These are phyloP conservation scores for Geophilus truncorum DNA, from an alignment of 2,888 invertebrate genomes.

Conservation along the genomic window DNA sequence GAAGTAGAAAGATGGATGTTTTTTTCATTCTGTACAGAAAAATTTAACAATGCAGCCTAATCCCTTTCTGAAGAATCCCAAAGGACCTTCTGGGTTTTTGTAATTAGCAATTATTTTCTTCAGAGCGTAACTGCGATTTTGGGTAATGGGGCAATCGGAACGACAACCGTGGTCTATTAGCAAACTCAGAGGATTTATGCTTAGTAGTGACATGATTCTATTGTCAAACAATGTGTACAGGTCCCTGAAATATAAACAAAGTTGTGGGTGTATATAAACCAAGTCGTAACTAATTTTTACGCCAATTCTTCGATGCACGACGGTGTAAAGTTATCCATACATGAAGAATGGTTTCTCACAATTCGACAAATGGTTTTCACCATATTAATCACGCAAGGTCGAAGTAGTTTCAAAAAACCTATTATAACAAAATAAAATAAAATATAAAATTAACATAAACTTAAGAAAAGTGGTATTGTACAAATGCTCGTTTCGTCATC, in stretches of 20 bases:
- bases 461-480: background rate
- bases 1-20: background rate
- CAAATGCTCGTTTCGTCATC: background rate
- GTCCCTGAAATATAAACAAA: background rate
- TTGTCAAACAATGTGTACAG: background rate
- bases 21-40: background rate
- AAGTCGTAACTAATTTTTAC: background rate
- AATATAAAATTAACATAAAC: background rate
- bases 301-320: background rate
- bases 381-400: background rate
- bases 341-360: background rate
- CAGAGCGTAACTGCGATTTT: background rate
- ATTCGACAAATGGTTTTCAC: background rate
- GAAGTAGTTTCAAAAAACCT: background rate
- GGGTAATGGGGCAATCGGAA: background rate
- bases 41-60: background rate
- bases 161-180: background rate
- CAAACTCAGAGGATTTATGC: background rate
- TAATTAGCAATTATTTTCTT: background rate
- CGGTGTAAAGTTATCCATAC: background rate
- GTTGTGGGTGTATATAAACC: background rate
- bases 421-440: background rate
- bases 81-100: background rate
- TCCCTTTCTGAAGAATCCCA: background rate
- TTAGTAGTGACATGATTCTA: background rate